Percentiles rank a stretch among this genome's conserved stretches.
phyloP scores from a whole-genome alignment of 64 coral and sea anemone genomes.

The Montipora sp. region DNA sequence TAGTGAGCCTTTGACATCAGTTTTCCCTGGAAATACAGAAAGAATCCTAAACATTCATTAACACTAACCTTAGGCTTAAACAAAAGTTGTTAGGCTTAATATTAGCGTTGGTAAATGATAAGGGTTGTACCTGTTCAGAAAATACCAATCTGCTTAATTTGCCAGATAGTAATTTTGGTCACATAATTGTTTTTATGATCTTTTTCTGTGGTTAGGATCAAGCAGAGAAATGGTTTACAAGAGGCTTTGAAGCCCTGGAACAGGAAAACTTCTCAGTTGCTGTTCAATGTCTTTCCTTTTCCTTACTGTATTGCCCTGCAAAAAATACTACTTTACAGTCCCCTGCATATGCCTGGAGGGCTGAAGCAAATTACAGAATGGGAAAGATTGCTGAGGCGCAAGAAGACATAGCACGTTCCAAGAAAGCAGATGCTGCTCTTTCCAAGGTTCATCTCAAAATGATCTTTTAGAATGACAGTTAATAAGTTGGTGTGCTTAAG shows the following conservation, averaged over 20 bases:
- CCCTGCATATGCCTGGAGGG: conserved; percentile 12
- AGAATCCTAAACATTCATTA: too few species aligned
- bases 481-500: too few species aligned
- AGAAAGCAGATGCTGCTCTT: conserved; percentile 6
- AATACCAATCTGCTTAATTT: too few species aligned
- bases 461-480: not conserved
- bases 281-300: conserved; percentile 17
- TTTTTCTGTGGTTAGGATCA: not conserved
- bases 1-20: too few species aligned
- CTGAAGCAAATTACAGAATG: conserved; percentile 35
- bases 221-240: conserved; percentile 20
- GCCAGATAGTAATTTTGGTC: not conserved
- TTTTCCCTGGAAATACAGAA: too few species aligned
- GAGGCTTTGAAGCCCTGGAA: conserved; percentile 31
- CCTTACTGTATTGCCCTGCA: not conserved
- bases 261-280: conserved; percentile 6
- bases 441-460: conserved; percentile 1
- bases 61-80: too few species aligned
- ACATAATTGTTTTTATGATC: not conserved
- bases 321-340: not conserved
- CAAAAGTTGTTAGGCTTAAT: too few species aligned
- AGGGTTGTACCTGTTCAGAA: too few species aligned
- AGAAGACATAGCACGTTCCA: conserved; percentile 5
- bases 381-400: conserved; percentile 9
- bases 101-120: too few species aligned